A percentile compares a stretch with the other conserved stretches of the same genome.
phyloP scores from a whole-genome alignment of 2,113 vertebrate genomes.

The Rhinopithecus roxellana region DNA sequence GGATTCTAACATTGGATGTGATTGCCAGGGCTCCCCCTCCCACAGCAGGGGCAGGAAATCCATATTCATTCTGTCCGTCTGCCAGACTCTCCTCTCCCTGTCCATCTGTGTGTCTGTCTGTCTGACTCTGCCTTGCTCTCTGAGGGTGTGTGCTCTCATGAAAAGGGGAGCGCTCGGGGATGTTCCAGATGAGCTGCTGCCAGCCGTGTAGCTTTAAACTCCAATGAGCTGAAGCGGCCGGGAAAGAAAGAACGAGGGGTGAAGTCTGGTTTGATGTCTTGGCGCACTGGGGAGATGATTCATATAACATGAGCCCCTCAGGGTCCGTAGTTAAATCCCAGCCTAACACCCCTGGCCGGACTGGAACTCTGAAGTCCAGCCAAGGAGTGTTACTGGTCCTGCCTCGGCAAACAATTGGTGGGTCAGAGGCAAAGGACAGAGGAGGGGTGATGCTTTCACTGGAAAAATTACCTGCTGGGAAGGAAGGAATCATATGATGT shows the following conservation, averaged over 20 bases:
- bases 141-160: neutral
- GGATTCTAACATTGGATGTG: neutral
- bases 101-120: conserved; percentile 37
- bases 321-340: conserved; percentile 45
- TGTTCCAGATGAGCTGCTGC: conserved; percentile 58
- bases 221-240: neutral
- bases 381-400: conserved; percentile 1
- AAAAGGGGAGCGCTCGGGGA: neutral
- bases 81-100: neutral
- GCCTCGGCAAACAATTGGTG: conserved; percentile 11
- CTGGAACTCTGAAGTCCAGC: conserved; percentile 40
- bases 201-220: conserved; percentile 56
- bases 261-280: conserved; percentile 45
- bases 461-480: conserved; percentile 66
- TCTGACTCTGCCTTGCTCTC: neutral
- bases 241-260: neutral
- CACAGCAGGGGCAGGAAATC: neutral
- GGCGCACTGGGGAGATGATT: neutral
- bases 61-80: conserved; percentile 30
- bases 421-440: conserved; percentile 41
- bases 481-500: conserved; percentile 37
- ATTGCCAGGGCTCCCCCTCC: neutral
- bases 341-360: neutral
- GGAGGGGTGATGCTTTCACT: conserved; percentile 12
- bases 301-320: neutral